Evolutionary conservation across 2,888 invertebrate genomes (phyloP), one percentile per base, ranked within the genome.

Genomic region (Chrysopilus asiliformis): DNA sequence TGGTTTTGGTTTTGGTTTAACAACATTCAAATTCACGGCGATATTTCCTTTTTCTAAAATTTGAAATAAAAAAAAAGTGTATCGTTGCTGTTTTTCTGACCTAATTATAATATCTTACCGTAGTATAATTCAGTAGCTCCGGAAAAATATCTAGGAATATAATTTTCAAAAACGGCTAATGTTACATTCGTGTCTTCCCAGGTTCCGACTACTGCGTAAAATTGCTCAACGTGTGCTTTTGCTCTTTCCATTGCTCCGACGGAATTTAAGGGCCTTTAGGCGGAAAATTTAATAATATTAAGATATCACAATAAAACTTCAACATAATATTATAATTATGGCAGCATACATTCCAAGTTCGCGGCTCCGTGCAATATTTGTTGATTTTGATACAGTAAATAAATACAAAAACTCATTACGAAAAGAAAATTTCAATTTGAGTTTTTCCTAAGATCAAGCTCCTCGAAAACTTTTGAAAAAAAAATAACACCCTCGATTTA

Each of bases 201-300:
- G 4, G 87, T 81, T 2, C 89, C 89, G 2, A 90, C 89, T 0
- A 89, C 89, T 0, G 87, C 79, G 52, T 87, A 90, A 47, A 87
- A 79, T 50, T 79, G 68, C 52, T 89, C 87, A 1, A 89, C 86
- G 5, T 84, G 82, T 28, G 74, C 67, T 61, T 89, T 89, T 0
- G 89, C 89, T 43, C 76, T 71, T 58, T 87, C 82, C 51, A 89
- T 60, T 4, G 87, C 85, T n/a, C 78, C 81, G 14, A 70, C 61
- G 3, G 79, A 80, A 57, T 84, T 83, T 60, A 84, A 83, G n/a
- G 82, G 83, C 38, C 83, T 79, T 26, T 26, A n/a, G 5, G 13
- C 4, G 5, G 5, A 8, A 5, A 13, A 6, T 35, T 78, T 79
- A 19, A 71, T 62, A 2, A 82, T 82, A 58, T 89, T 87, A 60